Evolutionary conservation across 2,113 vertebrate species (phyloP).

Genomic region (Sinocyclocheilus anophthalmus): DNA sequence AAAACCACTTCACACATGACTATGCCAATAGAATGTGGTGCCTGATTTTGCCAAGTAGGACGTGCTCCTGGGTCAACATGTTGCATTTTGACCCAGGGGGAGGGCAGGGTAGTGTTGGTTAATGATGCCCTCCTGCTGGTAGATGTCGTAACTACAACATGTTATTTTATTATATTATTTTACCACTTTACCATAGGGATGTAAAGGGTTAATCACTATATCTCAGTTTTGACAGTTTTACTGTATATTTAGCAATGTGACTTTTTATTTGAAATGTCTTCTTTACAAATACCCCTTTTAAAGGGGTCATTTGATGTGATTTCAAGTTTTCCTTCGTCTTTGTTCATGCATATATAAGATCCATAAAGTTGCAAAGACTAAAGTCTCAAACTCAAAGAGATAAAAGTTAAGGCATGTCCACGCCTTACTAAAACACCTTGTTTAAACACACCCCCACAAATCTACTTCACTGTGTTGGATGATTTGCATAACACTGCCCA

Average conservation of each 20-base stretch:
- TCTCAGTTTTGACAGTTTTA: neutral
- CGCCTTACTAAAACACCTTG: too few relatives aligned
- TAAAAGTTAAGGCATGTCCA: too few relatives aligned
- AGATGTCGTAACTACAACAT: neutral
- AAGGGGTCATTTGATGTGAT: too few relatives aligned
- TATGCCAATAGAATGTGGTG: neutral
- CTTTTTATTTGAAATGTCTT: neutral
- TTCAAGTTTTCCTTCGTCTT: too few relatives aligned
- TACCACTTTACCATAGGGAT: neutral
- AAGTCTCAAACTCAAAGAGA: too few relatives aligned
- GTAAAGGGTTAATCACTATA: neutral
- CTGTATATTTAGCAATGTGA: neutral
- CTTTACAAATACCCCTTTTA: neutral
- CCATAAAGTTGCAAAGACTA: too few relatives aligned
- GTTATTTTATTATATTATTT: neutral
- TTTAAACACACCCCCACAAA: too few relatives aligned
- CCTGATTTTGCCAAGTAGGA: neutral
- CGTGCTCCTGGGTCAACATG: neutral
- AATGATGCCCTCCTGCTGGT: neutral
- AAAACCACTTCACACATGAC: conserved; percentile 4
- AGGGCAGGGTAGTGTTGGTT: neutral
- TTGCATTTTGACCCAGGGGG: too few relatives aligned
- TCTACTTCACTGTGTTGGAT: too few relatives aligned
- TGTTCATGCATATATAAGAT: too few relatives aligned
- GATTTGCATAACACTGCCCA: too few relatives aligned